phyloP scores from a whole-genome alignment of 2,113 vertebrate species.

The Cnemophilus loriae region DNA sequence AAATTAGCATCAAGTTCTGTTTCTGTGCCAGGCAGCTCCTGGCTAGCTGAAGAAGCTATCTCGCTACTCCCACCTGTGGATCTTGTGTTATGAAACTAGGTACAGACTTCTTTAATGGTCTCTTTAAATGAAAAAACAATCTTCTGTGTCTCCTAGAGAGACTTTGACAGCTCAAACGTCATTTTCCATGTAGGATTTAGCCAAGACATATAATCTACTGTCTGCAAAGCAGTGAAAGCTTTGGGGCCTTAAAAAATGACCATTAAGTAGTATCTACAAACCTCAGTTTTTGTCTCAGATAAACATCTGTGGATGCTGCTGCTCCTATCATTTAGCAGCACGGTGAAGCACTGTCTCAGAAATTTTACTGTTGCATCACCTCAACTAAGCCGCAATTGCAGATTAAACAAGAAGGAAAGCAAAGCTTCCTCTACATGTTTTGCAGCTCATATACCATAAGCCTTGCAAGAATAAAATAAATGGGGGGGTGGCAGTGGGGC shows the following conservation, averaged over 20 bases:
- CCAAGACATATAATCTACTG: neutral
- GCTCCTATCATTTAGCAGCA: neutral
- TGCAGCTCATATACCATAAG: neutral
- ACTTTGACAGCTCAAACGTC: neutral
- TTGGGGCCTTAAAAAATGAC: neutral
- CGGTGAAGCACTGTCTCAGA: neutral
- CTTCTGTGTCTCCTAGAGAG: neutral
- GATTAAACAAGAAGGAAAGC: neutral
- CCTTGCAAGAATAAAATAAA: neutral
- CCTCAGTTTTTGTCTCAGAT: neutral
- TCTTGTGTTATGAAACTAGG: neutral
- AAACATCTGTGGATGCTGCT: neutral
- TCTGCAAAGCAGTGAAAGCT: neutral
- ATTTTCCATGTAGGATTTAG: neutral
- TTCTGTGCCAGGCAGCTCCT: slow-evolving; percentile 1
- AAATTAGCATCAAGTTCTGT: neutral
- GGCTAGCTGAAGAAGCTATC: neutral
- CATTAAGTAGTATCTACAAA: neutral
- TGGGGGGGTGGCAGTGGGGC: neutral
- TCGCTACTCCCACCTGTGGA: neutral
- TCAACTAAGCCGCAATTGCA: neutral
- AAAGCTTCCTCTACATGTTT: neutral
- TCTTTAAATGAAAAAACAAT: neutral
- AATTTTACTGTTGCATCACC: neutral
- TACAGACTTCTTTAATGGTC: neutral